Evolutionary conservation across 1,140 invertebrate species (phyloP).

Genomic region (Leptonema lineaticorne): DNA sequence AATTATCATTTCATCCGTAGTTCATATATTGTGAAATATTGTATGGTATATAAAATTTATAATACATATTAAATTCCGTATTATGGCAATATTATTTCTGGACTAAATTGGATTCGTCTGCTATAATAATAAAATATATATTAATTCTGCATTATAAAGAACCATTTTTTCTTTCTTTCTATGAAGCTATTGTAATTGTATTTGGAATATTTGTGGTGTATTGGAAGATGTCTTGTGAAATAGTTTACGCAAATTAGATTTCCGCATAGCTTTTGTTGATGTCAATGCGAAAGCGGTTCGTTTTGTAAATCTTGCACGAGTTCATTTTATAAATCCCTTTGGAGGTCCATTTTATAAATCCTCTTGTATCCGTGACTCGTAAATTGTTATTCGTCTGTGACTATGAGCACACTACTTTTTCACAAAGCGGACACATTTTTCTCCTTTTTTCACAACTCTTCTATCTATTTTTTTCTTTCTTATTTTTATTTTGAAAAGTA

Average conservation of each 20-base stretch:
- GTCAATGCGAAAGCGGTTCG: background rate
- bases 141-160: too few species aligned
- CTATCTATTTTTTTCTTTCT: background rate
- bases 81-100: too few species aligned
- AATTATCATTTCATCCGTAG: too few species aligned
- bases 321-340: conserved; percentile 18
- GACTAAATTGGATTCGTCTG: too few species aligned
- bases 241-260: conserved; percentile 18
- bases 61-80: too few species aligned
- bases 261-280: conserved; percentile 22
- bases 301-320: conserved; percentile 22
- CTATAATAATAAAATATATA: too few species aligned
- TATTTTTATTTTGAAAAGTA: background rate
- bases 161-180: too few species aligned
- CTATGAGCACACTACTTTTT: background rate
- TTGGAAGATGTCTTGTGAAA: background rate
- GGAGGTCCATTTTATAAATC: conserved; percentile 20
- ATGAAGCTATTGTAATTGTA: too few species aligned
- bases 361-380: conserved; percentile 25
- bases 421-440: conserved; percentile 2
- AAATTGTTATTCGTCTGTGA: conserved; percentile 25
- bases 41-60: too few species aligned
- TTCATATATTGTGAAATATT: too few species aligned
- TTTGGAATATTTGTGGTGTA: too few species aligned
- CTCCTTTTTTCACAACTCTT: background rate